Evolutionary conservation across 2,888 invertebrate species (phyloP), one percentile per base, ranked within the genome.

Genomic region (Selenia dentaria): DNA sequence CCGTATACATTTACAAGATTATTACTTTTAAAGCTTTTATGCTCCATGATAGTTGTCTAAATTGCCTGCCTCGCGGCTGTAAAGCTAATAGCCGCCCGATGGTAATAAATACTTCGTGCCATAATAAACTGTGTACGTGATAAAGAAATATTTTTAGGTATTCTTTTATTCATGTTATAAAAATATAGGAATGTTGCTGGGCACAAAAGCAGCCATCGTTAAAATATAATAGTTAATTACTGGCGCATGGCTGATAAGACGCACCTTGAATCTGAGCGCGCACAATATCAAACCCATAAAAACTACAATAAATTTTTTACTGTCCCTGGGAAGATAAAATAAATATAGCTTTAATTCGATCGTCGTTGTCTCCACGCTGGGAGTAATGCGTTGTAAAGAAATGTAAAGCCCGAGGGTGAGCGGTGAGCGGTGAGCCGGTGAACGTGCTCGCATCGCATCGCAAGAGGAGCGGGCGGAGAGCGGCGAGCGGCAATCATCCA

Each of bases 221-320:
- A 60, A 52, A 54, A 54, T 54, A 52, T 54, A 14, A 58, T 54
- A 57, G 54, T 53, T 57, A 47, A 59, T 58, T 52, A 56, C 41
- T 29, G 51, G 18, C 34, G 35, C 16, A 35, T 34, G 13, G 28
- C 42, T 57, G 60, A 67, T 63, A 63, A 53, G 48, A 49, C 52
- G 40, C 38, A 36, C 57, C 52, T 54, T 55, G 63, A 72, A 73
- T 71, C 74, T 66, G 68, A 70, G 65, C 26, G 36, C 35, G 40
- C 64, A 69, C 71, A 76, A 81, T 75, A 80, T 78, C 66, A 59
- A 57, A 67, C 60, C 69, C 65, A 71, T 84, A 82, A 83, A 83
- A 81, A 80, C 65, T 73, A 79, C 83, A 75, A 78, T 85, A 78
- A 83, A 75, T 61, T 71, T 52, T 83, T 83, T 83, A 83, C 69